phyloP scores from a whole-genome alignment of 2,113 vertebrate species.

The Syngnathoides biaculeatus region DNA sequence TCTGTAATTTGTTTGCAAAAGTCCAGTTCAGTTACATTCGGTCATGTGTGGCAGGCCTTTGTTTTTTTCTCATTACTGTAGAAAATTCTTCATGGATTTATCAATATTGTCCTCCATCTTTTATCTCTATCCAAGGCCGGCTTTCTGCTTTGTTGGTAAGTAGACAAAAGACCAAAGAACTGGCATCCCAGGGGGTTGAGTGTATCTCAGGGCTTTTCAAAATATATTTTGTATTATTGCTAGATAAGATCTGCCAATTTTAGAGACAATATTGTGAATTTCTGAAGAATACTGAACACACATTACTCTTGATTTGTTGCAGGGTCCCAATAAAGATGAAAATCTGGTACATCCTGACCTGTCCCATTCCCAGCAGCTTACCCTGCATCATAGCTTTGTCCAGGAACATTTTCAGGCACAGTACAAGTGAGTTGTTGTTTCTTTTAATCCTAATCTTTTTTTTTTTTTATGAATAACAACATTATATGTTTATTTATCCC shows the following conservation, averaged over 20 bases:
- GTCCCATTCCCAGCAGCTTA: slow-evolving; percentile 46
- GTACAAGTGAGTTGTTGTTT: slow-evolving; percentile 72
- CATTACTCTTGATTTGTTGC: slow-evolving; percentile 32
- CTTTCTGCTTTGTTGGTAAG: slow-evolving; percentile 24
- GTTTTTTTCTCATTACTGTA: slow-evolving; percentile 12
- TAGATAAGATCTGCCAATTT: not conserved
- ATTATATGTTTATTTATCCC: no score
- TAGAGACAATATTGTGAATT: not conserved
- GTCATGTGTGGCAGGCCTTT: not conserved
- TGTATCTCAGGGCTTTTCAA: slow-evolving; percentile 14
- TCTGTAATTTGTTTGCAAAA: not conserved
- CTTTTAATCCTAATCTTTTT: not conserved
- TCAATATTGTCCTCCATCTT: slow-evolving; percentile 18
- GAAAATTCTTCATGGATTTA: slow-evolving; percentile 3
- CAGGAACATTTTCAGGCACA: slow-evolving; percentile 78
- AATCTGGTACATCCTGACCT: slow-evolving; percentile 41
- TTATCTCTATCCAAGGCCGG: slow-evolving; percentile 45
- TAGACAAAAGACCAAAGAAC: slow-evolving; percentile 34
- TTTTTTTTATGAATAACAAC: not conserved
- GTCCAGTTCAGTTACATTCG: not conserved
- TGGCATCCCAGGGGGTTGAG: slow-evolving; percentile 11
- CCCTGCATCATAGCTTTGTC: slow-evolving; percentile 71
- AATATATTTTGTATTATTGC: slow-evolving; percentile 8
- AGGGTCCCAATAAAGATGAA: slow-evolving; percentile 57
- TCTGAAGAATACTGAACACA: not conserved